phyloP scores from a whole-genome alignment of 2,888 invertebrate genomes.

The Apamea monoglypha region DNA sequence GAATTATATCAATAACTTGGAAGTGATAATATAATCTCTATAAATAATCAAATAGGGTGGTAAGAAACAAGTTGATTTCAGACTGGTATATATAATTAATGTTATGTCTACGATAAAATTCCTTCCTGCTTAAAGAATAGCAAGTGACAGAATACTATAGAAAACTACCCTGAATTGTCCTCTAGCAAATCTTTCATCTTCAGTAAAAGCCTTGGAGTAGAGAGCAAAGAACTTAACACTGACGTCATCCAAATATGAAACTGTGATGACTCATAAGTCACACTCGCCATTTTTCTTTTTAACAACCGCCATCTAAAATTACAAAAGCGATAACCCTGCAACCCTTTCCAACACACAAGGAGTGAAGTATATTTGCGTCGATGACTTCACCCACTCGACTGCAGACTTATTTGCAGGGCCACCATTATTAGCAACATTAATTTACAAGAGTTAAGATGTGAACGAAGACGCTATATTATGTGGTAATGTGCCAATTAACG shows the following conservation, averaged over 20 bases:
- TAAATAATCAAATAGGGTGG: not conserved
- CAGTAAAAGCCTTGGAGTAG: slow-evolving; percentile 4
- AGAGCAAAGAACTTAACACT: slow-evolving; percentile 17
- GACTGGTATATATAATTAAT: not conserved
- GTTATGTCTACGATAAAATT: not conserved
- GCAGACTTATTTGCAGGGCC: slow-evolving; percentile 77
- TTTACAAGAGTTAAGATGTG: slow-evolving; percentile 55
- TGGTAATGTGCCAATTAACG: slow-evolving; percentile 42
- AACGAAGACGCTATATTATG: slow-evolving; percentile 15
- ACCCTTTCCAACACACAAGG: slow-evolving; percentile 57
- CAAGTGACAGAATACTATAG: not conserved
- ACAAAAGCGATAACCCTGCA: slow-evolving; percentile 62
- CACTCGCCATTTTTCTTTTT: slow-evolving; percentile 42
- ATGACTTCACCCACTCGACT: slow-evolving; percentile 83
- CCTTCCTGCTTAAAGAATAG: not conserved
- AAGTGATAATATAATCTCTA: not conserved
- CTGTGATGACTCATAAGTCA: slow-evolving; percentile 31
- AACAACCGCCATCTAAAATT: slow-evolving; percentile 42
- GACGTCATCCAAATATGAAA: slow-evolving; percentile 27
- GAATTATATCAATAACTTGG: slow-evolving; percentile 3
- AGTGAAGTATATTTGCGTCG: slow-evolving; percentile 65
- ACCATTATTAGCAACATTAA: slow-evolving; percentile 71
- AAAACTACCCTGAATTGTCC: not conserved
- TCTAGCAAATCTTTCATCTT: not conserved
- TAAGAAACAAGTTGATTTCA: not conserved